Evolutionary conservation across 2,888 invertebrate genomes (phyloP).

Genomic region (Plagiodera versicolora): DNA sequence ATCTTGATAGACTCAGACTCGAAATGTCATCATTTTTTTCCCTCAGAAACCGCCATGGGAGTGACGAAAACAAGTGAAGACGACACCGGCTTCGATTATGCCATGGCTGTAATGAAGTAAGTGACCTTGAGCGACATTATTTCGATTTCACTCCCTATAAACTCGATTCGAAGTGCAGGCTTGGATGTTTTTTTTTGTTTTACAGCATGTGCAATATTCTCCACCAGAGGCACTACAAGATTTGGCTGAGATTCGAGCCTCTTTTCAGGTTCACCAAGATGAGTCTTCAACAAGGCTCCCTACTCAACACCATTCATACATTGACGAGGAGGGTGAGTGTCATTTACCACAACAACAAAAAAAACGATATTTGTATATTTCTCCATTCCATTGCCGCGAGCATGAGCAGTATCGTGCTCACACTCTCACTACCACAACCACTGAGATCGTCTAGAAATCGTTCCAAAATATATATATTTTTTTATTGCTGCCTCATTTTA

Average conservation of each 20-base stretch:
- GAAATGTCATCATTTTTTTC: constrained; percentile 8
- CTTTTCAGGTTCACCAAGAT: constrained; percentile 56
- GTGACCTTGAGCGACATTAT: constrained; percentile 31
- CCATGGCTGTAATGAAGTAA: constrained; percentile 62
- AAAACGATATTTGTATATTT: too few species aligned
- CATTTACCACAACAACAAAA: too few species aligned
- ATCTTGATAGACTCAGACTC: background rate
- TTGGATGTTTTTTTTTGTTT: too few species aligned
- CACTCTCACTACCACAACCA: too few species aligned
- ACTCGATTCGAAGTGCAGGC: too few species aligned
- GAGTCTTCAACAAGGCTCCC: constrained; percentile 53
- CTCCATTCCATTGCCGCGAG: too few species aligned
- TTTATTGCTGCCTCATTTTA: too few species aligned
- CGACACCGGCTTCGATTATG: constrained; percentile 59
- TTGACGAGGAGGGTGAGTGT: constrained; percentile 55
- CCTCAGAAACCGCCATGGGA: constrained; percentile 61
- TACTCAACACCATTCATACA: constrained; percentile 56
- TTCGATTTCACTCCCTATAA: too few species aligned
- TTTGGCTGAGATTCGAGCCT: constrained; percentile 54
- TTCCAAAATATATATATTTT: too few species aligned
- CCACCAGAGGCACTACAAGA: constrained; percentile 57
- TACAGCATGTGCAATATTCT: constrained; percentile 61
- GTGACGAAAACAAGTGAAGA: constrained; percentile 55
- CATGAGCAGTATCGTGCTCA: too few species aligned
- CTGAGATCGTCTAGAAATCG: too few species aligned